Base-by-base conservation (phyloP, 2,797 vertebrate genomes). In the Alexandromys oeconomus region DNA sequence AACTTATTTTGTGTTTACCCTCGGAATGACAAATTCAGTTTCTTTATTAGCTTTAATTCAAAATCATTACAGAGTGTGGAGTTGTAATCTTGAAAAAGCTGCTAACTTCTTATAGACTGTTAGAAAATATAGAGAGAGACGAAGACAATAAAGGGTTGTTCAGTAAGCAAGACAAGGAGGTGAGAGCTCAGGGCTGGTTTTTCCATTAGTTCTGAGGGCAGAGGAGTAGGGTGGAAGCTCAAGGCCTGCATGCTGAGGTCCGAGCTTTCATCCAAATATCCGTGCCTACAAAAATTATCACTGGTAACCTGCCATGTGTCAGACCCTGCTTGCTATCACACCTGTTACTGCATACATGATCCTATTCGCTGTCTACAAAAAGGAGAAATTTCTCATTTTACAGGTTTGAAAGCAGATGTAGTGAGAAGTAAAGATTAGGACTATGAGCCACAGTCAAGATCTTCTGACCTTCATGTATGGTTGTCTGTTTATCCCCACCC, bases 401-500 rank as follows among this genome's bases (percentile, higher is more conserved):
- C 57, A 79, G 74, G 63, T 63, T 91, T 95, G 81, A 92, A 96
- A 94, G 63, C 51, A 92, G 77, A 71, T 78, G 87, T 82, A 67
- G n/a, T 37, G 77, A 87, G 48, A 63, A 25, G 6, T 37, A 57
- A 88, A 78, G 76, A 61, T 61, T 81, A 61, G 34, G 67, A 67
- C 34, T 87, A 74, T 76, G 71, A 93, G 37, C 69, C 13, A 17
- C 17, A 17, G 74, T 51, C 59, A 89, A 78, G 59, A 3, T 91
- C 82, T 34, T 91, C 74, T 34, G 31, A 67, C 89, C n/a, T 67
- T 79, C 43, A 76, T 90, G 65, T 65, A 9, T 11, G 17, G 3
- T 46, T 37, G 1, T 11, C 54, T 87, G 25, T 73, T 73, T 46
- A 15, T n/a, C n/a, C 34, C n/a, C 25, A 27, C 73, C 25, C 73